Evolutionary conservation across 2,113 vertebrate species (phyloP).

Genomic region (Dendropsophus ebraccatus): DNA sequence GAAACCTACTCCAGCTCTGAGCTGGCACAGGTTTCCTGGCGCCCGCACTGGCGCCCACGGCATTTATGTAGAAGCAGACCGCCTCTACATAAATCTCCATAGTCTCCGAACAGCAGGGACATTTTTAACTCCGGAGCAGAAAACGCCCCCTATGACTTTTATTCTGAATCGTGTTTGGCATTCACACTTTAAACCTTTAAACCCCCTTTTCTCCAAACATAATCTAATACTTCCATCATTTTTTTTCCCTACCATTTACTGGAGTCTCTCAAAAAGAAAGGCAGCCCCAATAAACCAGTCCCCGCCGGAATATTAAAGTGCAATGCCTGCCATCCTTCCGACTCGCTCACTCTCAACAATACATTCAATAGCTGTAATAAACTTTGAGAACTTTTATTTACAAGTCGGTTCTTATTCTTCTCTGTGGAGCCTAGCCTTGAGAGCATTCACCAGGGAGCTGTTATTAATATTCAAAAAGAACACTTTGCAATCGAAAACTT

Average conservation of each 20-base stretch:
- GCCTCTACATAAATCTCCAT: no score
- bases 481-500: conserved; percentile 29
- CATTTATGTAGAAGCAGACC: no score
- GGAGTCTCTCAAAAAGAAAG: background rate
- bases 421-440: conserved; percentile 7
- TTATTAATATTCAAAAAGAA: conserved; percentile 38
- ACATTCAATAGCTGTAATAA: background rate
- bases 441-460: background rate
- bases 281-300: background rate
- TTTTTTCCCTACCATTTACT: background rate
- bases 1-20: no score
- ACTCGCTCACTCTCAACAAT: background rate
- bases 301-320: background rate
- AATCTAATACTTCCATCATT: background rate
- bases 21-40: no score
- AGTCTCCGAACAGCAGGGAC: no score
- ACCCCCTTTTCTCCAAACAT: background rate
- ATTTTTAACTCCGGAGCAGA: no score
- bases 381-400: background rate
- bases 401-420: background rate
- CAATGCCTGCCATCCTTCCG: background rate
- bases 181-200: background rate
- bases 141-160: background rate
- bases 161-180: background rate
- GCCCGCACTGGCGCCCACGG: no score